Conservation (phyloP, 2,113 vertebrate genomes). For the rabbit (Oryctolagus cuniculus) region mOryCun1.1 NC_091445.1:60476001-60476500, state of each 20-base stretch:
- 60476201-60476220: background rate
- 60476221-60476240: background rate
- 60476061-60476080: background rate
- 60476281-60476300: slow-evolving; percentile 51
- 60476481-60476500: no score
- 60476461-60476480: no score
- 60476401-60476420: background rate
- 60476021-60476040: background rate
- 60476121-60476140: background rate
- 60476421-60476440: background rate
- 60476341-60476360: slow-evolving; percentile 95
- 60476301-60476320: slow-evolving; percentile 92
- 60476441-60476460: no score
- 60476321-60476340: slow-evolving; percentile 89
- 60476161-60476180: background rate
- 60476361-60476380: slow-evolving; percentile 91
- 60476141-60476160: background rate
- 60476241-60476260: background rate
- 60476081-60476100: accelerated
- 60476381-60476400: background rate
- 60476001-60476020: background rate
- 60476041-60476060: background rate
- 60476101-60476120: background rate
- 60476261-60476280: background rate
- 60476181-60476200: background rate